phyloP scores from a whole-genome alignment of 2,797 vertebrate species.

The Lepilemur ruficaudatus region DNA sequence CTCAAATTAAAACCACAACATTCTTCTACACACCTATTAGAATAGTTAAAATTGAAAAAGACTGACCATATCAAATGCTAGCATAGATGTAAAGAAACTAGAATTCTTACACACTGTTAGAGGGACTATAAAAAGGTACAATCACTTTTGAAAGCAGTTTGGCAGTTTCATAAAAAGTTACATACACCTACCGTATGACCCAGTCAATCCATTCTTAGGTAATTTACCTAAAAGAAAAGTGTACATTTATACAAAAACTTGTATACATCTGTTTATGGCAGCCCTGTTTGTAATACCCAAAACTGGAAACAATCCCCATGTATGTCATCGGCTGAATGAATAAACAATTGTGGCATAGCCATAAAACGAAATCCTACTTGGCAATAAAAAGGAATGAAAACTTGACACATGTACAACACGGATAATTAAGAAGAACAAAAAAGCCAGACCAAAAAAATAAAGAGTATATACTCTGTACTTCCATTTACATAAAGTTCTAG shows the following conservation, averaged over 20 bases:
- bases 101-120: neutral
- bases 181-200: neutral
- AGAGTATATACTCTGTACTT: neutral
- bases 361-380: neutral
- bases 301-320: neutral
- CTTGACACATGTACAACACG: neutral
- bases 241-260: neutral
- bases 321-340: neutral
- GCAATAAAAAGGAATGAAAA: neutral
- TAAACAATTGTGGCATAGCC: neutral
- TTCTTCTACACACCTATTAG: neutral
- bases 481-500: neutral
- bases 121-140: neutral
- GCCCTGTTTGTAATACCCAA: neutral
- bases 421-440: neutral
- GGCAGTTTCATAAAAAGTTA: neutral
- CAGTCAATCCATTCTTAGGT: neutral
- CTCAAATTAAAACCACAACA: neutral
- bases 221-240: neutral
- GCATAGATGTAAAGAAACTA: neutral
- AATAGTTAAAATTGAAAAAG: constrained; percentile 7
- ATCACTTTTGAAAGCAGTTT: neutral
- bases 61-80: neutral
- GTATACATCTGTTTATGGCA: neutral
- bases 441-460: neutral